phyloP scores from a whole-genome alignment of 2,888 invertebrate species.

The Psylliodes chrysocephalus region DNA sequence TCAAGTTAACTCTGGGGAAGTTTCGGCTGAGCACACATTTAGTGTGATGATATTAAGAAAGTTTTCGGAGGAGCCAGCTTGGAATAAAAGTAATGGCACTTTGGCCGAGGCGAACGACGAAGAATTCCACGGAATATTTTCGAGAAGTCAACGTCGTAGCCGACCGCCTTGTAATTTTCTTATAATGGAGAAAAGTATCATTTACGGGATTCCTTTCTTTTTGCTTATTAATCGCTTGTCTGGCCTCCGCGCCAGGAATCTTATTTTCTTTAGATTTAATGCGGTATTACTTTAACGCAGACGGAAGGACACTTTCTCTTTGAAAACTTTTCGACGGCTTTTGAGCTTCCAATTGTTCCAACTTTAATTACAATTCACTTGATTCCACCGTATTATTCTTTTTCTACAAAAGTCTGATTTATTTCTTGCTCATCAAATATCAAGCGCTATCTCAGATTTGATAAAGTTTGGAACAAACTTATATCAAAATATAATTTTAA shows the following conservation, averaged over 20 bases:
- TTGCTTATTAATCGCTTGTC: constrained; percentile 27
- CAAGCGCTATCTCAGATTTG: too few species aligned
- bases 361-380: constrained; percentile 5
- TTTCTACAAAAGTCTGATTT: too few species aligned
- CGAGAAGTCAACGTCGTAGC: constrained; percentile 8
- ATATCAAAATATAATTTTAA: too few species aligned
- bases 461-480: too few species aligned
- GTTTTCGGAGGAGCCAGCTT: constrained; percentile 47
- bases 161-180: constrained; percentile 26
- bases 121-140: constrained; percentile 28
- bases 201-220: constrained; percentile 18
- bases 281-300: not conserved
- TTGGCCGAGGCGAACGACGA: constrained; percentile 28
- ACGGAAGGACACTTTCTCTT: not conserved
- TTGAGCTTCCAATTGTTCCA: not conserved
- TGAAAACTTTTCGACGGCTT: constrained; percentile 1
- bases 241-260: not conserved
- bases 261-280: constrained; percentile 20
- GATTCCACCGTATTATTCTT: too few species aligned
- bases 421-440: too few species aligned
- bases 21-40: constrained; percentile 53
- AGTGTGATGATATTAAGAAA: constrained; percentile 56
- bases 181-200: constrained; percentile 22
- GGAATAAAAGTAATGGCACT: constrained; percentile 49
- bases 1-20: constrained; percentile 55